Conservation (phyloP, 2,113 vertebrate species). For the Myodes glareolus region DNA sequence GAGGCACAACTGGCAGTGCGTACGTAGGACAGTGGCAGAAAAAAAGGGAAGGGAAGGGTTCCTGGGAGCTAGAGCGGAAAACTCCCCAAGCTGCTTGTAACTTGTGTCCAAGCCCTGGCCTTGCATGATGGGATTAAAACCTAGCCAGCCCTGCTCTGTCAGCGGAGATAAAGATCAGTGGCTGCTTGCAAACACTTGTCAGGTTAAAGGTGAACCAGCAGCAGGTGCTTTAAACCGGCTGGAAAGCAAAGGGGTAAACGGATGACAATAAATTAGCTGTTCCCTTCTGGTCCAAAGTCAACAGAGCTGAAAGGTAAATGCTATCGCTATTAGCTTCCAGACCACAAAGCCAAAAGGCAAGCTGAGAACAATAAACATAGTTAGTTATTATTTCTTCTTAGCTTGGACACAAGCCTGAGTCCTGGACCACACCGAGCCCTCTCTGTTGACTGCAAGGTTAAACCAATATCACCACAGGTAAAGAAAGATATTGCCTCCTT, state of each 20-base stretch:
- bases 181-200: too few relatives aligned
- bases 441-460: neutral
- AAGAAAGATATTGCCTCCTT: neutral
- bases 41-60: too few relatives aligned
- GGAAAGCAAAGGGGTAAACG: neutral
- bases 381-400: neutral
- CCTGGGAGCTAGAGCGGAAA: neutral
- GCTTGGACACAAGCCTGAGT: neutral
- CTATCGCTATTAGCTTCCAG: neutral
- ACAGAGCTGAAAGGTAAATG: neutral
- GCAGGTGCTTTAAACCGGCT: neutral
- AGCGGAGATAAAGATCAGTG: neutral
- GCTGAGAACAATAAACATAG: too few relatives aligned
- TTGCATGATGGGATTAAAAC: neutral
- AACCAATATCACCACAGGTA: neutral
- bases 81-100: neutral
- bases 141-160: neutral
- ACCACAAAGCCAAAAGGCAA: neutral
- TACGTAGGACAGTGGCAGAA: too few relatives aligned
- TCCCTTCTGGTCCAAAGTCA: neutral
- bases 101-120: neutral
- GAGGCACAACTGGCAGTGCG: neutral
- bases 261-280: neutral
- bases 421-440: neutral
- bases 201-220: neutral